phyloP scores from a whole-genome alignment of 2,888 invertebrate species.

The Pedicia rivosa region DNA sequence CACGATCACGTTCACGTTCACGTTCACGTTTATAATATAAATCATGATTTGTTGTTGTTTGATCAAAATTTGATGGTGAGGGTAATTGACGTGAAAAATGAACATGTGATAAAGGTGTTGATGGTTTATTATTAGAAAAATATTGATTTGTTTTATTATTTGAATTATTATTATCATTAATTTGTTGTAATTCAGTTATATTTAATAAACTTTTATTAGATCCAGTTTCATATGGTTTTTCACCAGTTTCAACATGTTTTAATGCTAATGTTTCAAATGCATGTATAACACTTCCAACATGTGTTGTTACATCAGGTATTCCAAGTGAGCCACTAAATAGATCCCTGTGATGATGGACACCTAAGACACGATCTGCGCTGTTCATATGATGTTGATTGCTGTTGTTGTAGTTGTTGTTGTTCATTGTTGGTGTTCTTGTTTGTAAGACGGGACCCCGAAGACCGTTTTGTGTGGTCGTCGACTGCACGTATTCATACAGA shows the following conservation, averaged over 20 bases:
- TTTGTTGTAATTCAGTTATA: too few relatives aligned
- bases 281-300: conserved; percentile 29
- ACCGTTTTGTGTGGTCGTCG: conserved; percentile 15
- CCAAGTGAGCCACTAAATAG: conserved; percentile 29
- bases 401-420: conserved; percentile 20
- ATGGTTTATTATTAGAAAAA: too few relatives aligned
- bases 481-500: conserved; percentile 14
- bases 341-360: conserved; percentile 25
- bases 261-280: conserved; percentile 29
- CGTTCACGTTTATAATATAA: too few relatives aligned
- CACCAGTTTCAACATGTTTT: conserved; percentile 11
- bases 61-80: too few relatives aligned
- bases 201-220: conserved; percentile 3
- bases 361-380: conserved; percentile 21
- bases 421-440: conserved; percentile 19
- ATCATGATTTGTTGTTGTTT: too few relatives aligned
- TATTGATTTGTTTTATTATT: too few relatives aligned
- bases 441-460: conserved; percentile 5
- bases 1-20: too few relatives aligned
- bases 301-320: conserved; percentile 28
- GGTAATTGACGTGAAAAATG: too few relatives aligned
- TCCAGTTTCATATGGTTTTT: conserved; percentile 4
- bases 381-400: conserved; percentile 21
- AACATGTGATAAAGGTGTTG: too few relatives aligned
- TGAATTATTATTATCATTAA: too few relatives aligned